phyloP scores from a whole-genome alignment of 2,113 vertebrate species.

The Talpa occidentalis region DNA sequence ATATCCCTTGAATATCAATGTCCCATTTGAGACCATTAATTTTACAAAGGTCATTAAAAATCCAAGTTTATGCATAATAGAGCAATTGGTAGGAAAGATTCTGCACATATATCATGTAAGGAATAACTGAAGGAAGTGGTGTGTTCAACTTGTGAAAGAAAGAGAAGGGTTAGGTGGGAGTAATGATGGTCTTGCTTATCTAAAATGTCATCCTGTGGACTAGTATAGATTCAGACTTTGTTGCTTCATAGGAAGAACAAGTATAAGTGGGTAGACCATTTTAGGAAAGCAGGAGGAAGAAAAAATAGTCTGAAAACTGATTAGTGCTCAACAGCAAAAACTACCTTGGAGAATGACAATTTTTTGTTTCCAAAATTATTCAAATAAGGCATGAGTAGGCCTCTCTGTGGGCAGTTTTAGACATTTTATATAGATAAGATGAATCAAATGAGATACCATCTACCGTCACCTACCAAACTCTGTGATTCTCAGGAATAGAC shows the following conservation, averaged over 20 bases:
- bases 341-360: not conserved
- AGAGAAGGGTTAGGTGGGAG: not conserved
- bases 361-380: not conserved
- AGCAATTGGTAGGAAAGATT: not conserved
- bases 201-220: not conserved
- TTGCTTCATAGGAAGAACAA: not conserved
- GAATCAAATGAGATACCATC: not conserved
- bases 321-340: not conserved
- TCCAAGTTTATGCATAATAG: not conserved
- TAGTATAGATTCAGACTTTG: not conserved
- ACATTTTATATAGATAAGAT: not conserved
- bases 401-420: not conserved
- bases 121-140: not conserved
- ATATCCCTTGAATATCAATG: not conserved
- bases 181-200: not conserved
- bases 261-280: not conserved
- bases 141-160: not conserved
- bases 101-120: not conserved
- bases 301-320: not conserved
- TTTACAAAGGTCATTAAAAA: not conserved
- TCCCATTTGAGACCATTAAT: not conserved
- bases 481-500: not conserved
- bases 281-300: not conserved
- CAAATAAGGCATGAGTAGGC: not conserved
- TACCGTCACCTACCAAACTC: not conserved